A percentile compares a stretch with the other conserved stretches of the same genome.
Evolutionary conservation across 1,140 invertebrate species (phyloP).

Genomic region (Samia ricini): DNA sequence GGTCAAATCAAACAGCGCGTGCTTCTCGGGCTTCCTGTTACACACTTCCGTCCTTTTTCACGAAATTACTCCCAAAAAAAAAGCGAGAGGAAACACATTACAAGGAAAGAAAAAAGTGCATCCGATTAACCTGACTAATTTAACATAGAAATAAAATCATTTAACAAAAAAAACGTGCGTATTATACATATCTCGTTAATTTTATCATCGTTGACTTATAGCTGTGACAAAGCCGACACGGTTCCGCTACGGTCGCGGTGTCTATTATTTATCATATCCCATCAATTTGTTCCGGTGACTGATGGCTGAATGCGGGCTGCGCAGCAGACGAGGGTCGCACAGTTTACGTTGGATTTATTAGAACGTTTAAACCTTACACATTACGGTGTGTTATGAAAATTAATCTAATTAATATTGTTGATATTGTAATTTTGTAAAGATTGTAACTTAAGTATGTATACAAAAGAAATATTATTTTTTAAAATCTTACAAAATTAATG

Average conservation of each 20-base stretch:
- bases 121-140: too few relatives aligned
- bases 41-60: too few relatives aligned
- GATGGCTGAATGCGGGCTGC: slow-evolving; percentile 26
- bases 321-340: slow-evolving; percentile 15
- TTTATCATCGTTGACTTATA: background rate
- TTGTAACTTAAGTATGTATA: background rate
- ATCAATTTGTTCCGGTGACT: slow-evolving; percentile 32
- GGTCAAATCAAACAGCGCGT: too few relatives aligned
- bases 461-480: too few relatives aligned
- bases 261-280: slow-evolving; percentile 40
- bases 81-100: too few relatives aligned
- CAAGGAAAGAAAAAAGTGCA: too few relatives aligned
- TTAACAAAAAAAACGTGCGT: background rate
- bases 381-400: background rate
- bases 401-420: slow-evolving; percentile 7
- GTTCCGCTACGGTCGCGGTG: slow-evolving; percentile 8
- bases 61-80: too few relatives aligned
- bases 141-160: too few relatives aligned
- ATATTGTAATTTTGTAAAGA: background rate
- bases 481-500: too few relatives aligned
- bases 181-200: slow-evolving; percentile 1
- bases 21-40: too few relatives aligned
- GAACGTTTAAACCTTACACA: slow-evolving; percentile 1
- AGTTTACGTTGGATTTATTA: slow-evolving; percentile 13
- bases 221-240: slow-evolving; percentile 13